phyloP scores from a whole-genome alignment of 2,113 vertebrate genomes.

The Mesocricetus auratus region DNA sequence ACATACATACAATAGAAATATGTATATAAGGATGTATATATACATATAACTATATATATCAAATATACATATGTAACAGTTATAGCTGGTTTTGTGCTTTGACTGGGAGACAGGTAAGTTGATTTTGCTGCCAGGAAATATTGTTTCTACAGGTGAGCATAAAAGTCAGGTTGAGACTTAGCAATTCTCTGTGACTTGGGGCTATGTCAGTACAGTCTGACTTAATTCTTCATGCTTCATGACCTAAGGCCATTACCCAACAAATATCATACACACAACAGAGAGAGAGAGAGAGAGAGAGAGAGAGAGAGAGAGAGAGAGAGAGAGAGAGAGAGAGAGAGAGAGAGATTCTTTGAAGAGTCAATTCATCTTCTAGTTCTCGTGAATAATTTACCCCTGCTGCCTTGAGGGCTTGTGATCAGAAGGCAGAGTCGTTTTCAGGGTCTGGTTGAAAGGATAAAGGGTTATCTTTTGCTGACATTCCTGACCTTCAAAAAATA shows the following conservation, averaged over 20 bases:
- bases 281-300: too few species aligned
- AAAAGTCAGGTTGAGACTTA: not conserved
- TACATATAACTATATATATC: not conserved
- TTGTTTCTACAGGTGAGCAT: not conserved
- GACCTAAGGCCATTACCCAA: not conserved
- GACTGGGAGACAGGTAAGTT: not conserved
- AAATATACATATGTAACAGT: not conserved
- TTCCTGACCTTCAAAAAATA: constrained; percentile 12
- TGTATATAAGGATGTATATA: not conserved
- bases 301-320: too few species aligned
- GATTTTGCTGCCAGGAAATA: not conserved
- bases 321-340: too few species aligned
- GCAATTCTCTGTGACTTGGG: not conserved
- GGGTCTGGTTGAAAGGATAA: not conserved
- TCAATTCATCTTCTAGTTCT: not conserved
- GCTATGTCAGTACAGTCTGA: not conserved
- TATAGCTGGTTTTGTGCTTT: not conserved
- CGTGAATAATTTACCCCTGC: not conserved
- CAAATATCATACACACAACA: not conserved
- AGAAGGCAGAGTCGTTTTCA: not conserved
- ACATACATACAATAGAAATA: not conserved
- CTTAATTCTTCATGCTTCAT: not conserved
- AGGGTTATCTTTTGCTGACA: not conserved
- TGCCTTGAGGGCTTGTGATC: constrained; percentile 3
- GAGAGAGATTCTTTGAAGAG: constrained; percentile 5